phyloP scores from a whole-genome alignment of 2,113 vertebrate species.

The Crotalus viridis region DNA sequence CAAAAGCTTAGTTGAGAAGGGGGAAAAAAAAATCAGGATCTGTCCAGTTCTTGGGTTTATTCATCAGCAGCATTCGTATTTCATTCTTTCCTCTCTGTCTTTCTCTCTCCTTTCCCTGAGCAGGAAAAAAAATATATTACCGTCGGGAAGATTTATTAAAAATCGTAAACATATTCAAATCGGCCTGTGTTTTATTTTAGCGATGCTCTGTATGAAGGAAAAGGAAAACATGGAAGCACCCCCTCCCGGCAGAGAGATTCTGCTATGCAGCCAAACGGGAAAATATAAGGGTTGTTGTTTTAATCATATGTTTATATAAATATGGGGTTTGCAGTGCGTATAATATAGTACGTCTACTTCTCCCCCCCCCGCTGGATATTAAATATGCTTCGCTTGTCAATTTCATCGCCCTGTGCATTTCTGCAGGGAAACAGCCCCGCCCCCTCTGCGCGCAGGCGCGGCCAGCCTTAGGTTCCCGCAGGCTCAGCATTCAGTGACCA shows the following conservation, averaged over 20 bases:
- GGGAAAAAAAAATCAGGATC: not conserved
- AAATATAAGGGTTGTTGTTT: not conserved
- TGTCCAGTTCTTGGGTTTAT: not conserved
- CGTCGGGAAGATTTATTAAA: not conserved
- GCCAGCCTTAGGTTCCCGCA: conserved; percentile 13
- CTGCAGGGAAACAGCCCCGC: conserved; percentile 44
- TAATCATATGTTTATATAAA: conserved; percentile 14
- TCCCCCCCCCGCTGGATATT: not conserved
- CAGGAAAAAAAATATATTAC: not conserved
- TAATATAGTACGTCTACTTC: not conserved
- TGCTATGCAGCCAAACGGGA: not conserved
- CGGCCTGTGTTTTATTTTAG: not conserved
- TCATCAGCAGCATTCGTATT: not conserved
- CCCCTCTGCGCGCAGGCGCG: conserved; percentile 58
- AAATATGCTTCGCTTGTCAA: not conserved
- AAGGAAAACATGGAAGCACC: not conserved
- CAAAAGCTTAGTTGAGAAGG: not conserved
- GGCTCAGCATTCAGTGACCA: conserved; percentile 37
- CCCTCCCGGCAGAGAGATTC: not conserved
- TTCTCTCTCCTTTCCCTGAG: not conserved
- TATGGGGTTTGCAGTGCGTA: conserved; percentile 6
- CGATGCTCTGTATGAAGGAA: not conserved
- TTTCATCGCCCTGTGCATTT: not conserved
- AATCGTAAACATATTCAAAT: not conserved
- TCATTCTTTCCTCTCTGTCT: not conserved